Percentiles rank a stretch among this genome's conserved stretches.
phyloP scores from a whole-genome alignment of 2,797 vertebrate species.

The Fringilla coelebs region DNA sequence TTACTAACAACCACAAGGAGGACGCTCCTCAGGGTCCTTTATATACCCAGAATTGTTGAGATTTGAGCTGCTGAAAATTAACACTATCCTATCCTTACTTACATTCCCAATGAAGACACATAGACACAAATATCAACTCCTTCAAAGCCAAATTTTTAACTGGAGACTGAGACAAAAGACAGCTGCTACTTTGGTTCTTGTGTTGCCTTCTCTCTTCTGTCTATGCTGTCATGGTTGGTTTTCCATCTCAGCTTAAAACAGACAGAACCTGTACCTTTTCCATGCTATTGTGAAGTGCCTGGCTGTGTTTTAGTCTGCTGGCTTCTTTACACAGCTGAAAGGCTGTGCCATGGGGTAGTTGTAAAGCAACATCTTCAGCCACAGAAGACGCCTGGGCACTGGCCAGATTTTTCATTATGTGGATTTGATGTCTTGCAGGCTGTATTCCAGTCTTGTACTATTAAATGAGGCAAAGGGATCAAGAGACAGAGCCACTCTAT shows the following conservation, averaged over 20 bases:
- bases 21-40: neutral
- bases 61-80: neutral
- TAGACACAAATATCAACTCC: accelerated
- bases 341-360: neutral
- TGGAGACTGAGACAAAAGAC: neutral
- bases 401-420: conserved; percentile 30
- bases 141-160: neutral
- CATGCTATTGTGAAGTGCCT: neutral
- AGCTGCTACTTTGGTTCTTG: accelerated
- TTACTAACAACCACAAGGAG: neutral
- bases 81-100: neutral
- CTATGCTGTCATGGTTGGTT: neutral
- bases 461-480: conserved; percentile 42
- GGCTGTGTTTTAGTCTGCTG: neutral
- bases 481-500: conserved; percentile 5
- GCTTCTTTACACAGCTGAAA: neutral
- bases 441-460: conserved; percentile 25
- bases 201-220: neutral
- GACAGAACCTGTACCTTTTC: neutral
- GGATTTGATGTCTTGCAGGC: conserved; percentile 34
- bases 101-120: accelerated
- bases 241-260: neutral
- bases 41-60: neutral
- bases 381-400: neutral
- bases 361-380: conserved; percentile 4